Conservation (phyloP, 2,888 invertebrate species). For the Tigriopus californicus region DNA sequence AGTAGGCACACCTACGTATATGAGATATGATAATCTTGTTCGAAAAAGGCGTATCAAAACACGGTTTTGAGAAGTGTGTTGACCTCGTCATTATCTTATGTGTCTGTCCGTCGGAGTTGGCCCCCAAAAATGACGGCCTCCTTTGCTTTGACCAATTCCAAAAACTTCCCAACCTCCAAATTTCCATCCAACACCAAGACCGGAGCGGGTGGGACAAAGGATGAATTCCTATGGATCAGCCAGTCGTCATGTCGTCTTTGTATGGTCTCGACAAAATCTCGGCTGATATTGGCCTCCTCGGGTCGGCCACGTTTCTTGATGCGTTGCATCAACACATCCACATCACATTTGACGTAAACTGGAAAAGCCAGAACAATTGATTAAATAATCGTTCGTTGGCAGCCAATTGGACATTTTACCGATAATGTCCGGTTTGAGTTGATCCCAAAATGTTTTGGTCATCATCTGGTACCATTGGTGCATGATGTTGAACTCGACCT, state of each 20-base stretch:
- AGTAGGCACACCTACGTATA: no score
- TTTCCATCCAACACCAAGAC: slow-evolving; percentile 5
- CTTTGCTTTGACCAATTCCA: neutral
- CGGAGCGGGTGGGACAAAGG: neutral
- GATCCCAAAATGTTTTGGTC: slow-evolving; percentile 40
- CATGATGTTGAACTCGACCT: slow-evolving; percentile 56
- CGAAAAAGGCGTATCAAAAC: no score
- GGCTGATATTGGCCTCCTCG: slow-evolving; percentile 58
- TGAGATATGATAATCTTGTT: no score
- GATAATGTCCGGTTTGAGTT: slow-evolving; percentile 57
- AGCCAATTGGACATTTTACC: slow-evolving; percentile 33
- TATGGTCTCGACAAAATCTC: slow-evolving; percentile 55
- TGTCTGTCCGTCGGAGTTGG: no score
- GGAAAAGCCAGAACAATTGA: slow-evolving; percentile 17
- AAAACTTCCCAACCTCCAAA: neutral
- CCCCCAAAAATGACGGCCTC: no score
- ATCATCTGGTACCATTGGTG: slow-evolving; percentile 73
- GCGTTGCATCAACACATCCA: slow-evolving; percentile 49
- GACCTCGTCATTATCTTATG: no score
- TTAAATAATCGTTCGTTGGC: neutral
- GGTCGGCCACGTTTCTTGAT: slow-evolving; percentile 52
- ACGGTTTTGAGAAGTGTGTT: no score
- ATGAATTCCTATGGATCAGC: slow-evolving; percentile 24
- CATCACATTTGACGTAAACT: slow-evolving; percentile 54
- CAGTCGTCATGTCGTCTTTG: slow-evolving; percentile 47